phyloP scores from a whole-genome alignment of 2,888 invertebrate species.

The Acanthoscelides obtectus region DNA sequence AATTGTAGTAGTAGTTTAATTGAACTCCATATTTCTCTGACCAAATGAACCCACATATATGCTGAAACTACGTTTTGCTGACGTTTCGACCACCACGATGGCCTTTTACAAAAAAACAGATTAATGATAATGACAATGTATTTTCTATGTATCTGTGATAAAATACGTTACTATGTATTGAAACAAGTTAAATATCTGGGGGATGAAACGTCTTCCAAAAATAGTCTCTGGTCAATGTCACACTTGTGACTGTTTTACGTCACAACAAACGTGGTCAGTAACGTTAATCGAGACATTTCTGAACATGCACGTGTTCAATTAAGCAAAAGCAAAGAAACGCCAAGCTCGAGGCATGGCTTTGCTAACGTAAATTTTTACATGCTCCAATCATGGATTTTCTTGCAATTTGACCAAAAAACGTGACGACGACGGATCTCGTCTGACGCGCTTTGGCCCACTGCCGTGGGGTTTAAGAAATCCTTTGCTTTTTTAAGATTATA shows the following conservation, averaged over 20 bases:
- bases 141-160: no score
- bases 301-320: not conserved
- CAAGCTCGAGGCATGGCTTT: not conserved
- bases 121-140: no score
- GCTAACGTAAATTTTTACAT: not conserved
- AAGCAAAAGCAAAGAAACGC: not conserved
- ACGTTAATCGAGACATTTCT: not conserved
- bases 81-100: no score
- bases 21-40: no score
- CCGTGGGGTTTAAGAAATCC: not conserved
- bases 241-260: not conserved
- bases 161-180: no score
- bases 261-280: not conserved
- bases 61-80: no score
- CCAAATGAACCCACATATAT: no score
- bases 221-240: not conserved
- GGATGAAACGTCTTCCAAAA: not conserved
- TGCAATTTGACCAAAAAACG: not conserved
- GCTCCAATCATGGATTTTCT: not conserved
- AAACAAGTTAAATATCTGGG: no score
- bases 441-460: not conserved
- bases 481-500: not conserved
- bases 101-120: no score
- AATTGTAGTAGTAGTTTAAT: no score
- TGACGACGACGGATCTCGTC: not conserved